Evolutionary conservation across 2,888 invertebrate species (phyloP), one percentile per base, ranked within the genome.

Genomic region (Drosophila flavopinicola): DNA sequence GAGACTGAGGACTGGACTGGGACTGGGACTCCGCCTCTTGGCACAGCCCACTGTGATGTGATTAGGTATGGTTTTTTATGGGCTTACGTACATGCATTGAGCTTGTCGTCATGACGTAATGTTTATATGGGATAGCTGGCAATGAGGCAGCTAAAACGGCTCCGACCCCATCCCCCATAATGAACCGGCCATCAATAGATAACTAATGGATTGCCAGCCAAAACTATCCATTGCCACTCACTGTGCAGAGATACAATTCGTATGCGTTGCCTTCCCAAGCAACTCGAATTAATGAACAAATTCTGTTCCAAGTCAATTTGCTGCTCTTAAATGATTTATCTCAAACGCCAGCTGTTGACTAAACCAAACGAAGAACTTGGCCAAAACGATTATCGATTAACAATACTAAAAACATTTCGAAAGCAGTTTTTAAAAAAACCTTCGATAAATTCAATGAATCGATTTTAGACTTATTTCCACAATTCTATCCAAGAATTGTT

Each of bases 41-140:
- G 38, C 38, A 32, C 49, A 37, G 71, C 68, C 53, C 48, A 71
- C 65, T 53, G 29, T 56, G 49, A 68, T 67, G 61, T 61, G 69
- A 71, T 69, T 69, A 66, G 72, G 66, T 65, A 65, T 53, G 49
- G 52, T 41, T 53, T 69, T 66, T 71, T 69, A 71, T 71, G 71
- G 68, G 53, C 59, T 37, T 54, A 53, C 71, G 58, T 58, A 65
- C 47, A 53, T 58, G 58, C 47, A 53, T 37, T 32, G 58, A 11
- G 59, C 53, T 45, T 59, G 52, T 42, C 66, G 52, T 42, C 66
- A 71, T 69, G 69, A 69, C 59, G 69, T 59, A 69, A 69, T 59
- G 49, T 49, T 65, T 72, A 59, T 65, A 66, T 69, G 69, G 66
- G 45, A 58, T 71, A 53, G 15, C 64, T 23, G 49, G 48, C 54